Conservation (phyloP, 2,797 vertebrate genomes). For the Etheostoma nigrum region DNA sequence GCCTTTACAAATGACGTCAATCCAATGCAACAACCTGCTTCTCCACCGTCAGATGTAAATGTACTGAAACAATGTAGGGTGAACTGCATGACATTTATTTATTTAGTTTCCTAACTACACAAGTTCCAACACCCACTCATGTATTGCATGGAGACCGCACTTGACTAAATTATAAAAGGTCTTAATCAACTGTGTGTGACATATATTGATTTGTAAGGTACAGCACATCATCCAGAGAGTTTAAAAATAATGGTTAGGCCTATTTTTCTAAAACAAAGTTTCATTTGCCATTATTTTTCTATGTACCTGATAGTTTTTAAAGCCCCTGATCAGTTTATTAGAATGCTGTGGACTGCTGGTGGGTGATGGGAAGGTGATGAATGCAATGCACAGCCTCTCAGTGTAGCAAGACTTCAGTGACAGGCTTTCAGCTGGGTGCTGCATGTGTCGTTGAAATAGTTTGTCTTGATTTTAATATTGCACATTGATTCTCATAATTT, state of each 20-base stretch:
- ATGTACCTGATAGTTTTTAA: constrained; percentile 58
- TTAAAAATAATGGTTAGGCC: constrained; percentile 42
- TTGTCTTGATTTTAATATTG: constrained; percentile 38
- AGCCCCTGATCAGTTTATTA: constrained; percentile 15
- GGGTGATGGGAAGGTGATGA: constrained; percentile 29
- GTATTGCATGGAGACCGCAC: constrained; percentile 74
- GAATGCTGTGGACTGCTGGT: constrained; percentile 27
- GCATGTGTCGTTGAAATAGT: constrained; percentile 17
- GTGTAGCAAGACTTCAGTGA: constrained; percentile 68
- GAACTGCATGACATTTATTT: constrained; percentile 75
- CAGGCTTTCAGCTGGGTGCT: constrained; percentile 35
- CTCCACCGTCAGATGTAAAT: constrained; percentile 56
- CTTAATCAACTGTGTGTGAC: constrained; percentile 44
- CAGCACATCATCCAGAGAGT: constrained; percentile 46
- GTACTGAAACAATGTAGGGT: constrained; percentile 45
- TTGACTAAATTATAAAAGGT: constrained; percentile 36
- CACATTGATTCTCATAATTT: constrained; percentile 43
- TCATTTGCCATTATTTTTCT: constrained; percentile 76
- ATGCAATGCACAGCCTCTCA: constrained; percentile 59
- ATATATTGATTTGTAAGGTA: constrained; percentile 21
- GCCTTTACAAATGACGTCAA: constrained; percentile 59
- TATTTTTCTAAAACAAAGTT: constrained; percentile 78
- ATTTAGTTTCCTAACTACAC: constrained; percentile 54
- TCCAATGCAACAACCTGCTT: constrained; percentile 39
- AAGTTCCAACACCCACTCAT: constrained; percentile 41